A percentile compares a stretch with the other conserved stretches of the same genome.
Conservation (phyloP, 2,888 invertebrate genomes). For the Standfussiana lucernea region DNA sequence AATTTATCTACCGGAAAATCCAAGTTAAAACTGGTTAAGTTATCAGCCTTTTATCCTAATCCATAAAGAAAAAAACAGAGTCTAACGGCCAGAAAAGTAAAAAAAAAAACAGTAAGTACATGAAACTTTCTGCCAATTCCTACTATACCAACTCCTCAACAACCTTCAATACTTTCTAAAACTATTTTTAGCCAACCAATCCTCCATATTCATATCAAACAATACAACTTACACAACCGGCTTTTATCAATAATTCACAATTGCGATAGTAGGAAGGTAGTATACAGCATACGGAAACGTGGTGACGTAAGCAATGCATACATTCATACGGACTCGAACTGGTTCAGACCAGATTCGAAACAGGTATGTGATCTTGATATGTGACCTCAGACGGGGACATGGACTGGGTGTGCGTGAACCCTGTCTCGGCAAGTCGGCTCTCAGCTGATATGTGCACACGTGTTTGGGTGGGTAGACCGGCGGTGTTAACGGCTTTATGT, state of each 20-base stretch:
- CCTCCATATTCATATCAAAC: constrained; percentile 32
- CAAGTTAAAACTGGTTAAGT: neutral
- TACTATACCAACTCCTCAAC: constrained; percentile 67
- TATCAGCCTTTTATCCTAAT: too few species aligned
- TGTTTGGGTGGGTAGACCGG: constrained; percentile 71
- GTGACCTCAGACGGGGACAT: constrained; percentile 83
- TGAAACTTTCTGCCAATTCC: constrained; percentile 21
- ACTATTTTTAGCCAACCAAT: constrained; percentile 41
- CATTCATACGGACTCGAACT: constrained; percentile 73
- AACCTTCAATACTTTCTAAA: constrained; percentile 73
- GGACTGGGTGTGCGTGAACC: constrained; percentile 80
- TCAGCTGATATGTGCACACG: constrained; percentile 77
- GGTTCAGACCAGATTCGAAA: constrained; percentile 78
- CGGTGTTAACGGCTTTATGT: constrained; percentile 43
- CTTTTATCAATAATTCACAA: constrained; percentile 61
- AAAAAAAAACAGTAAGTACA: neutral
- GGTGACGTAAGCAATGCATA: constrained; percentile 72
- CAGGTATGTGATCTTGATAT: constrained; percentile 87
- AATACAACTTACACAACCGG: constrained; percentile 48
- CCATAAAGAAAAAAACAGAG: neutral
- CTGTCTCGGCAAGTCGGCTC: constrained; percentile 47
- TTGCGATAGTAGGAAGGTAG: constrained; percentile 69
- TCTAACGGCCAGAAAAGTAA: neutral
- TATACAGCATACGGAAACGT: constrained; percentile 73
- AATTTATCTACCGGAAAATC: too few species aligned